Base-by-base conservation (phyloP, 2,888 invertebrate genomes). In the Cheiracanthium punctorium region DNA sequence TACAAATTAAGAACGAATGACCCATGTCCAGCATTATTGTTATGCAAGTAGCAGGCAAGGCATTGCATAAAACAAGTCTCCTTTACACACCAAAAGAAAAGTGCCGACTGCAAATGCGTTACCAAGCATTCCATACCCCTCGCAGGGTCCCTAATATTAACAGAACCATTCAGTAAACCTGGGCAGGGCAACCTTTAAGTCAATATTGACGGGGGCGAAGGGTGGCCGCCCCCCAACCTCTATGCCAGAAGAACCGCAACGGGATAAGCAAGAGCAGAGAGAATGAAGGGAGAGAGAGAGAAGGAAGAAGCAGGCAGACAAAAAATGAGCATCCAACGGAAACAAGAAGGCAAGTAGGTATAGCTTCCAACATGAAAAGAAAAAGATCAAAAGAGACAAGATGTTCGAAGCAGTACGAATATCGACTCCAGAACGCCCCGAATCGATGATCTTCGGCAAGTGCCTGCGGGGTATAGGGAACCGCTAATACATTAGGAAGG, bases 321-420 rank as follows among this genome's bases (percentile, higher is more conserved):
- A 33, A 24, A 32, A 1, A 67, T 17, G 0, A 67, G n/a, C 30
- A 0, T 30, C 32, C 17, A 20, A 30, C 17, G 67, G 67, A 67
- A 67, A 67, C 32, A n/a, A 30, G 67, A 32, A 67, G 67, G 67
- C 30, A 67, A 32, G 30, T 30, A 32, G n/a, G n/a, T n/a, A n/a
- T 32, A 67, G 67, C 30, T n/a, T 67, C 67, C n/a, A 67, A 67
- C 14, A 67, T 30, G 67, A 58, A 41, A 75, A 64, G 82, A 70
- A 82, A n/a, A 82, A 82, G 76, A 82, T 82, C 82, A 77, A 82
- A 82, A 77, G 75, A 72, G 80, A 79, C 70, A 65, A 82, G 52
- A 71, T 76, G 70, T 48, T 73, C 73, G n/a, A 80, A 52, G 74
- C 17, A 74, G 37, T 32, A 65, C 52, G 72, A 75, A 75, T 82